Evolutionary conservation across 1,140 invertebrate species (phyloP).

Genomic region (Microplitis mediator): DNA sequence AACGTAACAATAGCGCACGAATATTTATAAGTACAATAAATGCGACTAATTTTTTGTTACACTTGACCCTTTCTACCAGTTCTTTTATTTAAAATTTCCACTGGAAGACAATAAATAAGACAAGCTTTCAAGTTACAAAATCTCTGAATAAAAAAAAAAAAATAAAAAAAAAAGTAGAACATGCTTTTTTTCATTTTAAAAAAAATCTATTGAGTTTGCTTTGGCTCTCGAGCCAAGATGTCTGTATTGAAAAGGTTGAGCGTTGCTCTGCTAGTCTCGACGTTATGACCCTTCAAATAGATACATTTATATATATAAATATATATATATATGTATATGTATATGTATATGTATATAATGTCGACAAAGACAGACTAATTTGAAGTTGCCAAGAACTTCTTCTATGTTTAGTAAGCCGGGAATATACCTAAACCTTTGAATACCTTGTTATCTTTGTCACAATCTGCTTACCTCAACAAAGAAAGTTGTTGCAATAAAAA

Average conservation of each 20-base stretch:
- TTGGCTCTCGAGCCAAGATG: not conserved
- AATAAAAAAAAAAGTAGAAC: constrained; percentile 25
- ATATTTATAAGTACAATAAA: too few relatives aligned
- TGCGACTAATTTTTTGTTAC: not conserved
- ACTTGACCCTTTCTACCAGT: not conserved
- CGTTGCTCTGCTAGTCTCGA: not conserved
- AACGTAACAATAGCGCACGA: too few relatives aligned
- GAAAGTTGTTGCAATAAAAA: too few relatives aligned
- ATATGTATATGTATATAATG: not conserved
- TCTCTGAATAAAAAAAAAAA: constrained; percentile 14
- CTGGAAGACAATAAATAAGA: constrained; percentile 36
- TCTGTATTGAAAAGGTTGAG: not conserved
- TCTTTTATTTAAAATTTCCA: too few relatives aligned
- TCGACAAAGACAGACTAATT: constrained; percentile 38
- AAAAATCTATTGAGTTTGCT: not conserved
- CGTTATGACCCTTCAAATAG: not conserved
- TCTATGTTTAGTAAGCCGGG: constrained; percentile 34
- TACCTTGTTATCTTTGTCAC: too few relatives aligned
- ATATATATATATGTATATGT: not conserved
- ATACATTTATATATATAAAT: too few relatives aligned
- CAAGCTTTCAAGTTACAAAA: constrained; percentile 2
- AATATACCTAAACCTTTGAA: not conserved
- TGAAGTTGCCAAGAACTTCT: constrained; percentile 45
- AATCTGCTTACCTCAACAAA: too few relatives aligned
- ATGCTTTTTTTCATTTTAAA: not conserved